Conservation (phyloP, 2,888 invertebrate genomes). For the Spodoptera littoralis region DNA sequence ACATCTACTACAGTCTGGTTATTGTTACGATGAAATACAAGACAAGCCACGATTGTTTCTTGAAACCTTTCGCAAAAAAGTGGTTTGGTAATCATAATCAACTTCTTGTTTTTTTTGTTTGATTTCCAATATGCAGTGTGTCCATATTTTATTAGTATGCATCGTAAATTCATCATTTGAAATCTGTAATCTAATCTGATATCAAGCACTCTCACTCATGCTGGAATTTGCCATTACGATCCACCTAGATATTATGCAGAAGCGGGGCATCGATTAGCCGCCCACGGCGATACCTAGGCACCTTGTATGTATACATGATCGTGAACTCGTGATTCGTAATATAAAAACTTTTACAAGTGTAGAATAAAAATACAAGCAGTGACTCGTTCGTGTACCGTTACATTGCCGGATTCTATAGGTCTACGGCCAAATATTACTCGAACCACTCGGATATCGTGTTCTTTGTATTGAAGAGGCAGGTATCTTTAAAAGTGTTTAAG, state of each 20-base stretch:
- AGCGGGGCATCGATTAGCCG: slow-evolving; percentile 63
- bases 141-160: slow-evolving; percentile 13
- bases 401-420: slow-evolving; percentile 18
- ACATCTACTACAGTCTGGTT: slow-evolving; percentile 17
- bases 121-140: background rate
- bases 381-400: slow-evolving; percentile 35
- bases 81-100: background rate
- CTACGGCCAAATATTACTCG: slow-evolving; percentile 26
- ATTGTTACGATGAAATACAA: slow-evolving; percentile 10
- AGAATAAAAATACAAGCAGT: slow-evolving; percentile 35
- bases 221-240: slow-evolving; percentile 67
- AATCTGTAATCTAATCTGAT: slow-evolving; percentile 42
- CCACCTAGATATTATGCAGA: slow-evolving; percentile 63
- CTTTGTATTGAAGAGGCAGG: background rate
- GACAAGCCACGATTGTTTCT: slow-evolving; percentile 10
- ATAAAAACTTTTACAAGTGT: slow-evolving; percentile 35
- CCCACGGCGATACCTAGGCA: slow-evolving; percentile 56
- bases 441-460: slow-evolving; percentile 19
- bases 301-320: slow-evolving; percentile 38
- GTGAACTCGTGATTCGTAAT: slow-evolving; percentile 42
- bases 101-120: slow-evolving; percentile 1
- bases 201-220: slow-evolving; percentile 70
- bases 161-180: slow-evolving; percentile 29
- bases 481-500: no score
- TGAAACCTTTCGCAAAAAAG: slow-evolving; percentile 9